Evolutionary conservation across 2,888 invertebrate genomes (phyloP).

Genomic region (Microdon myrmicae): DNA sequence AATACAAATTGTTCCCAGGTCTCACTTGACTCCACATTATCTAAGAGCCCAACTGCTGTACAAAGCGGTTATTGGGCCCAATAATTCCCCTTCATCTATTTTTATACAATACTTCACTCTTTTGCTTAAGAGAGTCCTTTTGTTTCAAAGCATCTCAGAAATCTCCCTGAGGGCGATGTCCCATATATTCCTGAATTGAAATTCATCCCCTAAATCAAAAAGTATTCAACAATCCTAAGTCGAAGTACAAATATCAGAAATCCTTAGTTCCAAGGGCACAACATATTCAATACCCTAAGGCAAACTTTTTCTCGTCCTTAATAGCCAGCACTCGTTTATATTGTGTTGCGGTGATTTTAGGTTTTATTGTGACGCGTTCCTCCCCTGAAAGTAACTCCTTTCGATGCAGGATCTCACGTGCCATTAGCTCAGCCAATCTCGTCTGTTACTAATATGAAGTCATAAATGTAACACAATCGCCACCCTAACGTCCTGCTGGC

Average conservation of each 20-base stretch:
- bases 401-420: constrained; percentile 42
- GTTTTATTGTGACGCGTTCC: constrained; percentile 28
- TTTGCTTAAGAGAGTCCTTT: too few species aligned
- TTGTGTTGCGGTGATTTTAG: constrained; percentile 17
- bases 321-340: constrained; percentile 1
- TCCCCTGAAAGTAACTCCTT: constrained; percentile 24
- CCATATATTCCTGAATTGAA: constrained; percentile 23
- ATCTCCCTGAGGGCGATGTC: constrained; percentile 20
- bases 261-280: constrained; percentile 18
- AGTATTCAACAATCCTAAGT: constrained; percentile 20
- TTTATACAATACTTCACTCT: too few species aligned
- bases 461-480: constrained; percentile 52
- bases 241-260: constrained; percentile 7
- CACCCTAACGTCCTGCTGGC: constrained; percentile 36
- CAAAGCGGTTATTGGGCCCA: too few species aligned
- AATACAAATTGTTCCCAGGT: too few species aligned
- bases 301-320: constrained; percentile 17
- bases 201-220: constrained; percentile 24
- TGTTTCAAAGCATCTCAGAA: too few species aligned
- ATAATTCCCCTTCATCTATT: too few species aligned
- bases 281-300: constrained; percentile 11
- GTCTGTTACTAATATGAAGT: constrained; percentile 49
- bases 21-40: too few species aligned
- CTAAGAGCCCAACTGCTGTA: too few species aligned
- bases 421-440: constrained; percentile 41